Evolutionary conservation across 2,113 vertebrate species (phyloP), one percentile per base, ranked within the genome.

Genomic region (Melozone crissalis): DNA sequence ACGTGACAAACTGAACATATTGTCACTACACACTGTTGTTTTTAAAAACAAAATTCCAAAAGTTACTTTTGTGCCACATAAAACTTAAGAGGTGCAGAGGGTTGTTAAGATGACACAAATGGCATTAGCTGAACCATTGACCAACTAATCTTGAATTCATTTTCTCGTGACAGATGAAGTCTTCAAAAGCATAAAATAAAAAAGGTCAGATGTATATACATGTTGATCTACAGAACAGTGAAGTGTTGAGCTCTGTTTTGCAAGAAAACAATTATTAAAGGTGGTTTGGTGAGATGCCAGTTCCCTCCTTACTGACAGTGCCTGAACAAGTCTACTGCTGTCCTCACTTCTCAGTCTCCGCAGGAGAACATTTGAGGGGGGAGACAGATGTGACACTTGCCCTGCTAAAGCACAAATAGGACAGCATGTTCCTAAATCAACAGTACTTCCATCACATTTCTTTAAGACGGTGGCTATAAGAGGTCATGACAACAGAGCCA

Each of bases 1-100:
- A 96, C 35, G 13, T 96, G 96, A 91, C 94, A 92, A 52, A 82
- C 35, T 52, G 83, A 97, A 95, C 89, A 90, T 61, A 81, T 1
- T 78, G 44, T 51, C 47, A 24, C 19, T 37, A 59, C 30, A 67
- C 1, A 4, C 22, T 67, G 59, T 10, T 44, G 28, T 47, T 93
- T 77, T 78, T 41, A 71, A 77, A 92, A 97, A 43, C 15, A 51
- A 51, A 92, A 72, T 57, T 74, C 51, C 35, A n/a, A 3, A 86
- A 74, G 43, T 61, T 79, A 47, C 10, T 33, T 58, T 44, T 87
- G 15, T 41, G 35, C 39, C 78, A 63, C 68, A 76, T 68, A 41
- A 67, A 82, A 67, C 13, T 41, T 81, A 22, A 58, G 9, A 49
- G 24, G 7, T 13, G n/a, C 39, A 91, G 31, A 74, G 14, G 5